Base-by-base conservation (phyloP, 2,888 invertebrate genomes). In the Helicoverpa assulta region DNA sequence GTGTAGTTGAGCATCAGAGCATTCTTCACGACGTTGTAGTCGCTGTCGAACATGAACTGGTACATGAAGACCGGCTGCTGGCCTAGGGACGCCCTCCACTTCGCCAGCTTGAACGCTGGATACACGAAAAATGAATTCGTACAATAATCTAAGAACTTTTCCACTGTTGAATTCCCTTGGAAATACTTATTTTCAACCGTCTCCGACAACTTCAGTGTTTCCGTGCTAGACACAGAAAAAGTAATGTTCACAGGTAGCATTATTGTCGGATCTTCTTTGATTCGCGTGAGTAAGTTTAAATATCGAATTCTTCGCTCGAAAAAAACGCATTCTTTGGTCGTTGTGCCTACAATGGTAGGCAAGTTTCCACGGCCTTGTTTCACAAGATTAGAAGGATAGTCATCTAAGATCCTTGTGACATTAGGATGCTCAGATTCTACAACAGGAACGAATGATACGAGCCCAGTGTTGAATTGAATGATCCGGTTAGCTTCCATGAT, bases 41-140 rank as follows among this genome's bases (percentile, higher is more conserved):
- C 88, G 1, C 93, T 92, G 26, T 95, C 92, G 62, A 93, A 96
- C 5, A 91, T 82, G 78, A 94, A 96, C 66, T 94, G 87, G 77
- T 96, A 96, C 84, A 95, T 82, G 70, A 91, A 96, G 0, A 92
- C 88, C 0, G 95, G 94, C 6, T 89, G 92, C 0, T 70, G 78
- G 12, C 61, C 62, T 21, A 67, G 47, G 4, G 73, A 64, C 3
- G 73, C 80, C 37, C 84, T 70, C 80, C 72, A 71, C 43, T 84
- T 55, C 0, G 84, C 86, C 12, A 86, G 26, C 52, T 85, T 86
- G 5, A 86, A 76, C 7, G 80, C 82, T 10, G 88, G 83, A 51
- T 89, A 83, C 40, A 66, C 51, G 65, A 88, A 84, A 8, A 68
- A 74, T 16, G 70, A 60, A 19, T 88, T 82, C 1, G 78, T 63